These are phyloP conservation scores for Atherix ibis DNA, from an alignment of 2,888 invertebrate species.

Conservation along the genomic window DNA sequence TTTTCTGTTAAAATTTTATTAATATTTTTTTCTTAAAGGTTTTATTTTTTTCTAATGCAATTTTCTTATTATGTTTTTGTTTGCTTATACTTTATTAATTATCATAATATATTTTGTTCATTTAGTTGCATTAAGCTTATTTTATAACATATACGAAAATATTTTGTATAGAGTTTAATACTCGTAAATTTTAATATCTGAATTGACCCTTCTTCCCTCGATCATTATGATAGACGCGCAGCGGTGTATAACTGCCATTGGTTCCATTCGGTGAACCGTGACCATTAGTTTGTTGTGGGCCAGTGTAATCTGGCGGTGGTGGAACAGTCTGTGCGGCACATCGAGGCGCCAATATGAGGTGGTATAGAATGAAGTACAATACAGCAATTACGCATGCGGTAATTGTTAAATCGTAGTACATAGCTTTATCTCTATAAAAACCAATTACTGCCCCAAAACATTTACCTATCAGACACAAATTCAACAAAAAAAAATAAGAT, in stretches of 20 bases:
- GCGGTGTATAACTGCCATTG: slow-evolving; percentile 60
- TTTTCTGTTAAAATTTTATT: too few species aligned
- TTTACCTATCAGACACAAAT: slow-evolving; percentile 38
- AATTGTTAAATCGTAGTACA: slow-evolving; percentile 50
- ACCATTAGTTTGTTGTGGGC: slow-evolving; percentile 28
- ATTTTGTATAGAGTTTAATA: too few species aligned
- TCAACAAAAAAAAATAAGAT: neutral
- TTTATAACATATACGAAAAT: too few species aligned
- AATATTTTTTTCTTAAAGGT: too few species aligned
- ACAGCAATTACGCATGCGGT: slow-evolving; percentile 47
- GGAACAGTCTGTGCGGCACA: slow-evolving; percentile 52
- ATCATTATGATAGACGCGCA: slow-evolving; percentile 68
- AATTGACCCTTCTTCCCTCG: slow-evolving; percentile 67
- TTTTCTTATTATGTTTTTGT: too few species aligned
- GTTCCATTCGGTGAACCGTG: slow-evolving; percentile 36
- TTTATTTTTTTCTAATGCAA: too few species aligned
- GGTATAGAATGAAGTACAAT: slow-evolving; percentile 55
- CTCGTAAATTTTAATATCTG: slow-evolving; percentile 58
- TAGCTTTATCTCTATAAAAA: slow-evolving; percentile 33
- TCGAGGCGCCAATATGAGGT: slow-evolving; percentile 55
- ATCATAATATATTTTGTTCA: too few species aligned
- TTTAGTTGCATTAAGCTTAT: too few species aligned
- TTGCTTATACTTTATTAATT: too few species aligned
- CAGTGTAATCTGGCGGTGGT: slow-evolving; percentile 36
- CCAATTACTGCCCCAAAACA: slow-evolving; percentile 56